These are phyloP conservation scores for Centropus unirufus DNA, from an alignment of 2,113 vertebrate species.

Conservation along the genomic window DNA sequence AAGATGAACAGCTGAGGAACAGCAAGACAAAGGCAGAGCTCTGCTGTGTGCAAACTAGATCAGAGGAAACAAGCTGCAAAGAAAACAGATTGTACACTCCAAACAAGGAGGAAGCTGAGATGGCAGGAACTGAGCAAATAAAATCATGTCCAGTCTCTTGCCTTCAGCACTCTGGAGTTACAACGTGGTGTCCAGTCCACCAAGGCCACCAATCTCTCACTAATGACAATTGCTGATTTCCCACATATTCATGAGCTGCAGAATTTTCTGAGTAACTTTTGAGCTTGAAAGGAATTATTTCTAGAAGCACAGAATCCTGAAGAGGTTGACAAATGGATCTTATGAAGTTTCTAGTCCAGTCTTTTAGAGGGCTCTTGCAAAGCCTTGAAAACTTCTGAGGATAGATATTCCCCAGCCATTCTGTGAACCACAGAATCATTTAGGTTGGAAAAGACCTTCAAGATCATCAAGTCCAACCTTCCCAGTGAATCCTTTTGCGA, in stretches of 20 bases:
- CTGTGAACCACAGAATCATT: too few species aligned
- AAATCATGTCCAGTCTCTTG: background rate
- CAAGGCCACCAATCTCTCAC: background rate
- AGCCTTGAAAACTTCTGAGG: background rate
- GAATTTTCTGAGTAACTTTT: background rate
- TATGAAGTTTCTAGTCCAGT: background rate
- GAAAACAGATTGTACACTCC: background rate
- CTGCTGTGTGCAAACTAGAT: background rate
- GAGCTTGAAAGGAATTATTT: background rate
- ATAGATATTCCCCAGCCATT: background rate
- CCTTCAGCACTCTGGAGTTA: background rate
- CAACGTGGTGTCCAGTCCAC: fast-evolving
- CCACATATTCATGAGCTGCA: background rate
- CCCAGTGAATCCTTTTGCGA: background rate
- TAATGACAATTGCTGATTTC: background rate
- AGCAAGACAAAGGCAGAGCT: background rate
- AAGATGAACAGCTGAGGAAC: background rate
- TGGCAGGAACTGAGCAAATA: background rate
- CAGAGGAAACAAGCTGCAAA: background rate
- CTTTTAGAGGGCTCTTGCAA: background rate
- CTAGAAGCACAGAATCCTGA: background rate
- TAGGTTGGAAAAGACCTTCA: too few species aligned
- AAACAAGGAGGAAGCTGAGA: background rate
- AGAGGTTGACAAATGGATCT: background rate
- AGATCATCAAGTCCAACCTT: background rate